Evolutionary conservation across 2,797 vertebrate genomes (phyloP).

Genomic region (Paratrypauchen microcephalus): DNA sequence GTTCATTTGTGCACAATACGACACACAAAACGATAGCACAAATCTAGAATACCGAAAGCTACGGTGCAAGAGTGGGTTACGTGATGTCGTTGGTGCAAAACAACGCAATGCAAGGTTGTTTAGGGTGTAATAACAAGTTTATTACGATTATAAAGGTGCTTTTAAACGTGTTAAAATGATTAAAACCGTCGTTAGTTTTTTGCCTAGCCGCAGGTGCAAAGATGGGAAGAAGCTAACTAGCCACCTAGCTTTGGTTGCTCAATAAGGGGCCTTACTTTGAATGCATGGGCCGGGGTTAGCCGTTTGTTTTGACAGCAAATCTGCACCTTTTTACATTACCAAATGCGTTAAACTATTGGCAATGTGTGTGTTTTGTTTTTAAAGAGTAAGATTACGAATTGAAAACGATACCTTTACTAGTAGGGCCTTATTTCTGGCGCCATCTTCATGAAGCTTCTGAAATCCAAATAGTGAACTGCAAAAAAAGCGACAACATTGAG

Average conservation of each 20-base stretch:
- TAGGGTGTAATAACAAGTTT: conserved; percentile 11
- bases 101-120: conserved; percentile 15
- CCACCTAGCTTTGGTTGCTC: conserved; percentile 49
- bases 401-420: conserved; percentile 87
- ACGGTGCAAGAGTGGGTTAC: neutral
- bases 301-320: conserved; percentile 30
- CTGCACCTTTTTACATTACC: conserved; percentile 10
- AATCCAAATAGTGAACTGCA: conserved; percentile 95
- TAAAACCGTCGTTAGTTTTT: neutral
- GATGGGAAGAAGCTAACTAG: conserved; percentile 53
- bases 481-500: conserved; percentile 75
- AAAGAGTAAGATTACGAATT: conserved; percentile 30
- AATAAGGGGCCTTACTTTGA: conserved; percentile 58
- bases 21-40: neutral
- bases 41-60: neutral
- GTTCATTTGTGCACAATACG: neutral
- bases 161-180: neutral
- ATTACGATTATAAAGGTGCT: conserved; percentile 37
- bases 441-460: conserved; percentile 99
- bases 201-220: conserved; percentile 67
- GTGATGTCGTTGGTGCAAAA: conserved; percentile 50
- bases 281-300: conserved; percentile 30
- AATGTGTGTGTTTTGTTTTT: neutral
- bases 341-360: neutral
- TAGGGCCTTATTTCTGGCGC: conserved; percentile 98